Base-by-base conservation (phyloP, 2,888 invertebrate genomes). In the Stenolophus ochropezus region DNA sequence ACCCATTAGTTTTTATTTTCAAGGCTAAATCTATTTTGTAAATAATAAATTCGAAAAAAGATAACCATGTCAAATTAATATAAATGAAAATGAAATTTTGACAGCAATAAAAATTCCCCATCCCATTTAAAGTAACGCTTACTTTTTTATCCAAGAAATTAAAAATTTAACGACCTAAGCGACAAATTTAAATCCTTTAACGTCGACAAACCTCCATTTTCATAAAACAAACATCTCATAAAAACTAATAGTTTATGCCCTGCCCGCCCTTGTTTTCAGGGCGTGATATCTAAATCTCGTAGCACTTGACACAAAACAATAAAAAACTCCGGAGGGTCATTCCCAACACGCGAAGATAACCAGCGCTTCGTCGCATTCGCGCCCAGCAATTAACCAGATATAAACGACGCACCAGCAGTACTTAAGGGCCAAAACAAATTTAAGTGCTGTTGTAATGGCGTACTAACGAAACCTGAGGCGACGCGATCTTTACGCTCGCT, bases 391-490 rank as follows among this genome's bases (percentile, higher is more conserved):
- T 61, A 61, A 61, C 4, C 61, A 61, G 61, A 61, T 61, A 61
- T 61, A 69, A 69, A 8, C 65, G 65, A 69, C 33, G 65, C 33
- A 11, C 27, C 18, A 16, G 8, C 20, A 20, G 65, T 69, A 33
- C 33, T 69, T 69, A 69, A 33, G 33, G 65, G 18, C 33, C 33
- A 33, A 69, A 33, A 69, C 65, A 27, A 33, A 69, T 69, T 69
- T 69, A 69, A 69, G 65, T 27, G 65, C 18, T 69, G 65, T 69
- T 33, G 65, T 33, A 69, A 33, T 69, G 65, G 65, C 18, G 65
- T 33, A 69, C 65, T 69, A 69, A 69, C 65, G 65, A 69, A 69
- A 69, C 65, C 65, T 69, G 65, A 69, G 65, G 65, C 65, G 65
- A 27, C 65, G 61, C 23, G 61, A 61, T 61, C 61, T 61, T 69